Evolutionary conservation across 35 echinoderm and acorn worm species (phyloP), one percentile per base, ranked within the genome.

Genomic region (Heliocidaris tuberculata): DNA sequence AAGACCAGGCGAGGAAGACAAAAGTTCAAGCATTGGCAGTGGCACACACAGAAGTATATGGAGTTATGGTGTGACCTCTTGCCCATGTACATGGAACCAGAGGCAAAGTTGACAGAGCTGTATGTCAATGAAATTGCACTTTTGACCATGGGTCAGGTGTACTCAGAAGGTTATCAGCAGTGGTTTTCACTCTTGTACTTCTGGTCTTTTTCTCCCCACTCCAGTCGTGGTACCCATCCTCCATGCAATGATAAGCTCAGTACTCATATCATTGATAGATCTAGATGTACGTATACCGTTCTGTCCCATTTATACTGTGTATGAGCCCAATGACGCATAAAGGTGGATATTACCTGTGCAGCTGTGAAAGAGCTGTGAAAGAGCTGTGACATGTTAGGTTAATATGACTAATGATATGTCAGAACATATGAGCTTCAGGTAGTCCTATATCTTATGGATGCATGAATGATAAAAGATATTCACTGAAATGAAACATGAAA

Each of bases 101-200:
- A 78, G 65, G 65, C 65, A 78, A 78, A 78, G 65, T 78, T 78
- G 65, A 78, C 65, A 78, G 65, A 78, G 65, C 65, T 78, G 65
- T 78, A 78, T 78, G 65, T 78, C 65, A 78, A 78, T 78, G 65
- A n/a, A 78, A 78, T 78, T 78, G 65, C 65, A 78, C 65, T 78
- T 78, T 78, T 78, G 65, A 78, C 65, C 65, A 78, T 6, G 65
- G 65, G 65, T 78, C 65, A 78, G 65, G 65, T 78, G 65, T n/a
- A n/a, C 65, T 78, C 21, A 5, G 21, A 21, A 78, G 65, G 65
- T 78, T n/a, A n/a, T n/a, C n/a, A n/a, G n/a, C n/a, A n/a, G n/a
- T n/a, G n/a, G n/a, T n/a, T n/a, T n/a, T n/a, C n/a, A n/a, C n/a
- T n/a, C n/a, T n/a, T n/a, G n/a, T n/a, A n/a, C n/a, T n/a, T n/a